Conservation (phyloP, 2,888 invertebrate genomes). For the Notodonta ziczac region DNA sequence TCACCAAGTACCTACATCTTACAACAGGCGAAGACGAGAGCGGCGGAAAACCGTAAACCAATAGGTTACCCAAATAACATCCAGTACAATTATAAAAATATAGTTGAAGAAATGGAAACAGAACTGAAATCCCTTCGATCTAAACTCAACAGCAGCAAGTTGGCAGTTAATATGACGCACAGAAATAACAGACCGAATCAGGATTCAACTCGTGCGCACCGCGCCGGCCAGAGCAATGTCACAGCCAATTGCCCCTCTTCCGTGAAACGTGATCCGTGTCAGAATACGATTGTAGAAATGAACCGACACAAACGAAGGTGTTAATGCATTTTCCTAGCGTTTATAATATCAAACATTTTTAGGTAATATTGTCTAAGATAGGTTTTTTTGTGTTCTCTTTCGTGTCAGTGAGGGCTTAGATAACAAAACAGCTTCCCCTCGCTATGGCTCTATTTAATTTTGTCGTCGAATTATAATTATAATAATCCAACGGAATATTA, state of each 20-base stretch:
- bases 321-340: no score
- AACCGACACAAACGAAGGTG: no score
- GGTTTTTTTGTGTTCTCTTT: no score
- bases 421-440: no score
- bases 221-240: slow-evolving; percentile 44
- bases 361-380: no score
- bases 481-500: no score
- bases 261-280: slow-evolving; percentile 52
- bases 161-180: background rate
- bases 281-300: slow-evolving; percentile 10
- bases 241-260: slow-evolving; percentile 55
- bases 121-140: background rate
- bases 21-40: background rate
- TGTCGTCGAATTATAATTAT: no score
- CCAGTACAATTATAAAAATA: background rate
- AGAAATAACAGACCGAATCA: slow-evolving; percentile 15
- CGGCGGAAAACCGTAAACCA: no score
- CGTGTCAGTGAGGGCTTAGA: no score
- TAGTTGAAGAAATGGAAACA: background rate
- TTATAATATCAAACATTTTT: no score
- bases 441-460: no score
- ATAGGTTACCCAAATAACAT: background rate
- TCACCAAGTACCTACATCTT: no score
- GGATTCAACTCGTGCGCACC: slow-evolving; percentile 40
- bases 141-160: background rate